Evolutionary conservation across 1,140 invertebrate genomes (phyloP).

Genomic region (Bombus terrestris): DNA sequence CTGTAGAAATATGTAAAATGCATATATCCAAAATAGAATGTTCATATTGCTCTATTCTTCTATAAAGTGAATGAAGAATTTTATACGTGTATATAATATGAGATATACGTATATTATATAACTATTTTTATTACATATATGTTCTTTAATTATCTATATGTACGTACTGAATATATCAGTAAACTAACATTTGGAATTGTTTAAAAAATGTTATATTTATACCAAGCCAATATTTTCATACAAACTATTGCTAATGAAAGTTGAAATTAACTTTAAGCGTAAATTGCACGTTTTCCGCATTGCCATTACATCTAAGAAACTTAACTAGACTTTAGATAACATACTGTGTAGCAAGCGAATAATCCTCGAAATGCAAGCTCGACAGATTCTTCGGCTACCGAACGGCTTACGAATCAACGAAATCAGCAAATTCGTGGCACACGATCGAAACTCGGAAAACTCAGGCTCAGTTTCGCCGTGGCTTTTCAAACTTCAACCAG

Average conservation of each 20-base stretch:
- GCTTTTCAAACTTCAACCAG: conserved; percentile 20
- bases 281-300: not conserved
- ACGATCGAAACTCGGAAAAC: conserved; percentile 20
- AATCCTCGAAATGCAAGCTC: conserved; percentile 36
- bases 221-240: no score
- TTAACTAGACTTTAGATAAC: not conserved
- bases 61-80: no score
- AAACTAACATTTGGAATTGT: no score
- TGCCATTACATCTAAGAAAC: not conserved
- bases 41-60: no score
- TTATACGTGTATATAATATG: no score
- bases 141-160: no score
- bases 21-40: no score
- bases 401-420: conserved; percentile 53
- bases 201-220: no score
- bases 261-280: not conserved
- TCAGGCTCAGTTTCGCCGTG: not conserved
- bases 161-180: no score
- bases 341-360: conserved; percentile 4
- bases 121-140: no score
- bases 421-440: conserved; percentile 56
- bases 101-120: no score
- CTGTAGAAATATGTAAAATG: no score
- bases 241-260: not conserved
- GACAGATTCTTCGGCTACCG: conserved; percentile 45